Conservation (phyloP, 2,888 invertebrate genomes). For the Anaspis maculata region DNA sequence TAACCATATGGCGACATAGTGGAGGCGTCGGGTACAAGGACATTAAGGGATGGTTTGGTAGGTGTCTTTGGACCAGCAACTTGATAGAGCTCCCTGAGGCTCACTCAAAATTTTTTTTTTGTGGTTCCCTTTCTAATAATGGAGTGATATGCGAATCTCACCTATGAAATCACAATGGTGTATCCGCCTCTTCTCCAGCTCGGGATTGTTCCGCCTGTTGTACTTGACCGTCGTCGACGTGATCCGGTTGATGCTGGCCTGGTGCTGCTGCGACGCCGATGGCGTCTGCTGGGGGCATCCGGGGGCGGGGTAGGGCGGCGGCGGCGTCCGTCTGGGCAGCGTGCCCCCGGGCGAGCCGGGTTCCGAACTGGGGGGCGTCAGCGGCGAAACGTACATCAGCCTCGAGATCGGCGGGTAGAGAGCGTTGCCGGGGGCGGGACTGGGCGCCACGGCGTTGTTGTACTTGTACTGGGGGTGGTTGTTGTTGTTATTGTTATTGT, state of each 20-base stretch:
- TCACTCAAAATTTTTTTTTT: too few relatives aligned
- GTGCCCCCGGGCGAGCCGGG: constrained; percentile 75
- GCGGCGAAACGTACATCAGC: constrained; percentile 72
- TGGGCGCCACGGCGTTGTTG: constrained; percentile 31
- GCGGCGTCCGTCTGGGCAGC: constrained; percentile 63
- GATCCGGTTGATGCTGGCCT: constrained; percentile 25
- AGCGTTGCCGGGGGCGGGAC: constrained; percentile 40
- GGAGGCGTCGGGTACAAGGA: too few relatives aligned
- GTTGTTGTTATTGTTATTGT: constrained; percentile 26
- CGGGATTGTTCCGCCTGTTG: constrained; percentile 93
- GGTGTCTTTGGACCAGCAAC: too few relatives aligned
- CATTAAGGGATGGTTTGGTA: too few relatives aligned
- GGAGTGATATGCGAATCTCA: too few relatives aligned
- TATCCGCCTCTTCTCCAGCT: constrained; percentile 89
- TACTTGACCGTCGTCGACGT: constrained; percentile 54
- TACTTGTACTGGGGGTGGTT: constrained; percentile 33
- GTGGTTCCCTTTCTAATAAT: too few relatives aligned
- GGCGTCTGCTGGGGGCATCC: constrained; percentile 31
- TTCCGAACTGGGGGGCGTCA: constrained; percentile 83
- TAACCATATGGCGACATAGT: too few relatives aligned
- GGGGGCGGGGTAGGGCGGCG: constrained; percentile 67
- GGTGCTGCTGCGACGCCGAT: constrained; percentile 24
- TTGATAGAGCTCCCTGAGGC: too few relatives aligned
- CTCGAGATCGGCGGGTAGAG: constrained; percentile 51
- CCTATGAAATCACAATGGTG: constrained; percentile 95